Base-by-base conservation (phyloP, 2,797 vertebrate genomes). In the Liparis tanakae region DNA sequence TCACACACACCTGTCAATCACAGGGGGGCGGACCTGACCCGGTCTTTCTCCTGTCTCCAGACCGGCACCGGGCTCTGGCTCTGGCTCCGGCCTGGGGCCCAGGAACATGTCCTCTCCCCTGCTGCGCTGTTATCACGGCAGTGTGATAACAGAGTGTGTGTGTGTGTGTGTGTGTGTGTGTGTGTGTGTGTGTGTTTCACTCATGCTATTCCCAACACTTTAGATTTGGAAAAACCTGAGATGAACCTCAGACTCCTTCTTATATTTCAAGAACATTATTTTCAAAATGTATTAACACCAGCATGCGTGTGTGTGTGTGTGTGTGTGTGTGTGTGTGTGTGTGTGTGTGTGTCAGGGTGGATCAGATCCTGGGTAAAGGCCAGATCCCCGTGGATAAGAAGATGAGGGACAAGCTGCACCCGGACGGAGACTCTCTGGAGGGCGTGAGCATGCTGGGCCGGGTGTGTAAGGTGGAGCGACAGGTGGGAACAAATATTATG, bases 281-380 rank as follows among this genome's bases (percentile, higher is more conserved):
- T 70, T 67, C 33, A 37, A 30, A 51, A 1, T 56, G 39, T 48
- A 60, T 70, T 81, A 72, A 85, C 59, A 37, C 13, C 17, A 10
- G 15, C 53, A 13, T 78, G 68, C 73, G 56, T 67, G 50, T 39
- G 60, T 50, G 41, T 9, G 36, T 61, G 14, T 68, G 34, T 81
- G 1, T 65, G 57, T 53, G 20, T 69, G 46, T 68, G n/a, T 62
- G 55, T 73, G 54, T 67, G 66, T 80, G 34, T 75, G 22, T 60
- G 41, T 77, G 48, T 77, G 59, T 77, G 61, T 69, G 15, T 67
- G 64, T 44, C 92, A 99, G 98, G 0, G 98, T 99, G 90, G 98
- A 99, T 88, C 98, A 99, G 89, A 99, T 99, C 91, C 95, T 99
- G 88, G 98, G 98, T 75, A 98, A 97, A 91, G 98, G 98, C 46